These are phyloP conservation scores for Thera obeliscata DNA, from an alignment of 2,888 invertebrate genomes.

Conservation along the genomic window DNA sequence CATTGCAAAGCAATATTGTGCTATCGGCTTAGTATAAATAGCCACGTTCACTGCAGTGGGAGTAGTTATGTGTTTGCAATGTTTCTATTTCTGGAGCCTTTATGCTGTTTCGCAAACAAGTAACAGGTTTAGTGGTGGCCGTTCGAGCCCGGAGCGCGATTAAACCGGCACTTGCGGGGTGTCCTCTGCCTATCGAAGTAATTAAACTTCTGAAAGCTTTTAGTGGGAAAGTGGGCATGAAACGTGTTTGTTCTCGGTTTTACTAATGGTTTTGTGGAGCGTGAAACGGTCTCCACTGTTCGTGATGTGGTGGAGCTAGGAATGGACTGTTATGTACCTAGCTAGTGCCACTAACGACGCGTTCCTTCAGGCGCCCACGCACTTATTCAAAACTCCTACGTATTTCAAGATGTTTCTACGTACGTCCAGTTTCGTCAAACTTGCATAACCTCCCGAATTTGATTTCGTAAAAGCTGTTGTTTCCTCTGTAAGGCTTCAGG, in stretches of 20 bases:
- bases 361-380: slow-evolving; percentile 9
- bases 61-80: slow-evolving; percentile 55
- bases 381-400: slow-evolving; percentile 17
- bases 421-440: neutral
- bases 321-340: slow-evolving; percentile 5
- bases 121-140: slow-evolving; percentile 56
- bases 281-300: slow-evolving; percentile 26
- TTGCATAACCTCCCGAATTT: slow-evolving; percentile 16
- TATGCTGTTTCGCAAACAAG: slow-evolving; percentile 59
- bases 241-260: slow-evolving; percentile 46
- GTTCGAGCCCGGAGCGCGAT: slow-evolving; percentile 40
- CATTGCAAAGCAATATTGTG: slow-evolving; percentile 51
- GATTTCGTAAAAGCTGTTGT: slow-evolving; percentile 5
- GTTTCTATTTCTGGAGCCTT: slow-evolving; percentile 66
- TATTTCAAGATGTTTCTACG: neutral
- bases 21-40: slow-evolving; percentile 58
- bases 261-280: slow-evolving; percentile 46
- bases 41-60: slow-evolving; percentile 51
- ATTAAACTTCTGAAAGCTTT: slow-evolving; percentile 53
- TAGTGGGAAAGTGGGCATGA: slow-evolving; percentile 38
- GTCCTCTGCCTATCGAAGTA: slow-evolving; percentile 44
- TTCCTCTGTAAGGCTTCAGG: slow-evolving; percentile 8
- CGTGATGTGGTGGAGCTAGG: slow-evolving; percentile 32
- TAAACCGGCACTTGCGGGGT: slow-evolving; percentile 43
- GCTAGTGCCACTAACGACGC: slow-evolving; percentile 2